Evolutionary conservation across 2,113 vertebrate genomes (phyloP), one percentile per base, ranked within the genome.

Genomic region (Rafetus swinhoei): DNA sequence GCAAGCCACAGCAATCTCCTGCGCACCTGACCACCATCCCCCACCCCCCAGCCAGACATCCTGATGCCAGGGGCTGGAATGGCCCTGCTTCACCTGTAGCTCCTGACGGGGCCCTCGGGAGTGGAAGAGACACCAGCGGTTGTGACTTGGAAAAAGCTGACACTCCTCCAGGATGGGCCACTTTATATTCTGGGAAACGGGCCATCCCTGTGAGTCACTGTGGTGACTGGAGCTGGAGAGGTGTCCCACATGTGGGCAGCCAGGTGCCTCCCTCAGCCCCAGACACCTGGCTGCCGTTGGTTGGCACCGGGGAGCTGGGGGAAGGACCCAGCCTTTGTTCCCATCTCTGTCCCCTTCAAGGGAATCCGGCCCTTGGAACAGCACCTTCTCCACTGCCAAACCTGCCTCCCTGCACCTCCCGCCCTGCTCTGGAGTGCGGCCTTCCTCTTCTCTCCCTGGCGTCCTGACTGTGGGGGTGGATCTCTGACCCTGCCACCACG

Each of bases 391-490:
- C 12, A 29, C 27, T 62, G 59, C 59, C 12, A 1, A 62, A 62
- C 25, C 11, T 4, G 24, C 24, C 57, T 11, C 10, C 57, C 10
- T 59, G 85, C 81, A 82, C 88, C 88, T 87, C 14, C 93, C 86
- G n/a, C 86, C 92, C 87, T 10, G 39, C 91, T 60, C 93, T 89
- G 96, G 92, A 92, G 59, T 62, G 12, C 29, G 59, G 59, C 12
- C 59, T 62, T 62, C 59, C 59, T 62, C 25, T 27, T 29, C 59
- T 13, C 53, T 54, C 14, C 53, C 53, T 54, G 53, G 4, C 7
- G 14, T 54, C 24, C 24, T 25, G 10, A 59, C 57, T 59, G 22
- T 25, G 57, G 1, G 24, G 24, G 24, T 59, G 4, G 57, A 59
- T 59, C 24, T 10, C 24, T 59, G 57, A 24, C 12, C 25, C 10